phyloP scores from a whole-genome alignment of 1,140 invertebrate species.

The Kradibia gibbosae region DNA sequence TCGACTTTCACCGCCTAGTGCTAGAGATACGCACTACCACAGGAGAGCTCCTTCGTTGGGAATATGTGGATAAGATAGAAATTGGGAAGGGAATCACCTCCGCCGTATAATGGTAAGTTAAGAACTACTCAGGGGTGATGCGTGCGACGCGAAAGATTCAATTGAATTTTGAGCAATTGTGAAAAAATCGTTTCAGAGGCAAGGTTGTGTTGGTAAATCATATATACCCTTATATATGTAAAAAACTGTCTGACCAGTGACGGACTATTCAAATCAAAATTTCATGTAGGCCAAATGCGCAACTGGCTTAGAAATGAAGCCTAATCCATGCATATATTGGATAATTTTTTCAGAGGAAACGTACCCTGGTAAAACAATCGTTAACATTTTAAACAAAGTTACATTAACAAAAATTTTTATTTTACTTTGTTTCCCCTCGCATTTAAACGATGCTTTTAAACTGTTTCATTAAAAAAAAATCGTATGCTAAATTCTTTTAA shows the following conservation, averaged over 20 bases:
- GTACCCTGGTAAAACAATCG: background rate
- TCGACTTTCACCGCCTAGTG: too few species aligned
- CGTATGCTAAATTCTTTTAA: too few species aligned
- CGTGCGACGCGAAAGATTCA: too few species aligned
- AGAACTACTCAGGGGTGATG: too few species aligned
- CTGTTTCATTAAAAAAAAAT: too few species aligned
- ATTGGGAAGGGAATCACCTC: too few species aligned
- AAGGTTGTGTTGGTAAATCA: background rate
- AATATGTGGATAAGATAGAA: too few species aligned
- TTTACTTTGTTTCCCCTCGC: background rate
- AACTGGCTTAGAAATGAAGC: background rate
- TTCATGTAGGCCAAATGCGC: constrained; percentile 9
- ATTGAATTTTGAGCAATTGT: too few species aligned
- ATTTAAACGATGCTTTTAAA: background rate
- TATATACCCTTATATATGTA: background rate
- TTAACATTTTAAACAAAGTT: background rate
- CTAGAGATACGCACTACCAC: too few species aligned
- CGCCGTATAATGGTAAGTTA: too few species aligned
- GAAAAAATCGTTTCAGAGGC: background rate
- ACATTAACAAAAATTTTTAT: constrained; percentile 7
- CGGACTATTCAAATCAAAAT: constrained; percentile 31
- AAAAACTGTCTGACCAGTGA: background rate
- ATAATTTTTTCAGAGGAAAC: background rate
- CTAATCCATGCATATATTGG: constrained; percentile 11
- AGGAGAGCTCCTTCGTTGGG: too few species aligned